A percentile compares a stretch with the other conserved stretches of the same genome.
Conservation (phyloP, 2,113 vertebrate genomes). For the Atherinomorus stipes region DNA sequence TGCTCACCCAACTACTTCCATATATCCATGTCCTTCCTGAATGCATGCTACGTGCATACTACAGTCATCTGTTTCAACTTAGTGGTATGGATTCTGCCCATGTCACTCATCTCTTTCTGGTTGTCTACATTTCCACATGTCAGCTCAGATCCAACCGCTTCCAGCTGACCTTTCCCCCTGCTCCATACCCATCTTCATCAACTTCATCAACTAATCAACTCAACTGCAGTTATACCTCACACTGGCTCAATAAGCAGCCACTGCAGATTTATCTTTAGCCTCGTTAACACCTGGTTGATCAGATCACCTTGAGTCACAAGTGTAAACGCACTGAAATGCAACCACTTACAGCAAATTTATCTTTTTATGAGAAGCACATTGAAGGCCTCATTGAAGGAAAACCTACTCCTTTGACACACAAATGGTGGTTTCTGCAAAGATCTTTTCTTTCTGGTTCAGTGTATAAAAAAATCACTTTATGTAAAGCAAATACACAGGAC, state of each 20-base stretch:
- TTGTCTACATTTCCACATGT: constrained; percentile 22
- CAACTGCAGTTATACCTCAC: neutral
- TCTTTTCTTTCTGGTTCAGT: neutral
- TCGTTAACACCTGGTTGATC: neutral
- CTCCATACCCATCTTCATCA: neutral
- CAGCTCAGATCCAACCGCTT: neutral
- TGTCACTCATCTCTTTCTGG: constrained; percentile 18
- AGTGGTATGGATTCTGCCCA: neutral
- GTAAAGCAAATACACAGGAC: neutral
- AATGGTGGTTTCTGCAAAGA: neutral
- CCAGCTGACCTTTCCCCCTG: neutral
- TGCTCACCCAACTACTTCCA: constrained; percentile 2
- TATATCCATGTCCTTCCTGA: neutral
- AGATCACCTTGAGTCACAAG: neutral
- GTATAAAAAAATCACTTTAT: neutral
- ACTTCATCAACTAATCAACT: constrained; percentile 1
- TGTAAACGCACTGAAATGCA: neutral
- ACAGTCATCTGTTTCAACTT: constrained; percentile 60
- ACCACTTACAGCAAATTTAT: neutral
- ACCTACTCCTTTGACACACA: neutral
- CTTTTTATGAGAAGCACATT: neutral
- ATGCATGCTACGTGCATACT: constrained; percentile 5
- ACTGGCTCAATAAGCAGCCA: neutral
- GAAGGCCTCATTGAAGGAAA: neutral
- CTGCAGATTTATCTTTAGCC: neutral